A percentile compares a stretch with the other conserved stretches of the same genome.
phyloP scores from a whole-genome alignment of 2,113 vertebrate genomes.

The Nothoprocta perdicaria region DNA sequence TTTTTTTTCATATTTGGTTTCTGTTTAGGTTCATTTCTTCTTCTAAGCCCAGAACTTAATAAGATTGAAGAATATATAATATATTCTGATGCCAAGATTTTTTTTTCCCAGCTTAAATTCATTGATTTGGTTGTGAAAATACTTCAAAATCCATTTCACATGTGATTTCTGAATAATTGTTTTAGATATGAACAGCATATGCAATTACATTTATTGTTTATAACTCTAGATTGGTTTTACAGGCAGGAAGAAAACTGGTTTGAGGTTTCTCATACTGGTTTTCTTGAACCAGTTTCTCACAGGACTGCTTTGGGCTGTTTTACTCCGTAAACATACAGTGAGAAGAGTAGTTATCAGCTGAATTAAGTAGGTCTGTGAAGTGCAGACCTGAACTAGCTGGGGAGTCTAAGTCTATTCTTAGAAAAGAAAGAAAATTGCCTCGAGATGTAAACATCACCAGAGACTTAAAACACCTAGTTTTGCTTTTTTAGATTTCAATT shows the following conservation, averaged over 20 bases:
- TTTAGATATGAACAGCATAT: not conserved
- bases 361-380: not conserved
- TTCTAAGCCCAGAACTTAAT: not conserved
- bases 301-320: not conserved
- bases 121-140: not conserved
- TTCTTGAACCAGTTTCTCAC: not conserved
- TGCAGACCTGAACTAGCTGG: not conserved
- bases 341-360: not conserved
- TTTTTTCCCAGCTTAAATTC: not conserved
- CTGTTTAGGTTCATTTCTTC: not conserved
- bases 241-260: not conserved
- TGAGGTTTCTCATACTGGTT: too few relatives aligned
- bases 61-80: not conserved
- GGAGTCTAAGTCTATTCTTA: fast-evolving
- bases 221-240: not conserved
- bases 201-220: not conserved
- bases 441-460: not conserved
- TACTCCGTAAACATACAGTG: not conserved
- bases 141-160: not conserved
- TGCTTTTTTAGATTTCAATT: not conserved
- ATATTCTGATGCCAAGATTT: not conserved
- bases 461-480: not conserved
- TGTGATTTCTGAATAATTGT: not conserved
- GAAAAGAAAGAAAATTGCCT: fast-evolving
- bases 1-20: fast-evolving